Evolutionary conservation across 1,140 invertebrate species (phyloP).

Genomic region (Lamellibrachia luymesi): DNA sequence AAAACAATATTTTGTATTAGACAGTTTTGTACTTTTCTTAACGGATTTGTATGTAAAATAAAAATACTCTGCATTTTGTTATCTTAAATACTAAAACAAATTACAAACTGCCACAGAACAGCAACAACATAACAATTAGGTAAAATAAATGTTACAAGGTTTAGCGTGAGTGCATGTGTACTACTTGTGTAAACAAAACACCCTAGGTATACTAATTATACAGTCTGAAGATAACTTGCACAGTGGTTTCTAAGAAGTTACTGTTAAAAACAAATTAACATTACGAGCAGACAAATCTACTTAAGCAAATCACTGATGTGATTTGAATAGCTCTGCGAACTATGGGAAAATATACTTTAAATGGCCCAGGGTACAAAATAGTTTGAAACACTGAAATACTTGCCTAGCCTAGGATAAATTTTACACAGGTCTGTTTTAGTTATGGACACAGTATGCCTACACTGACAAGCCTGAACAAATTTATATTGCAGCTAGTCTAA

Average conservation of each 20-base stretch:
- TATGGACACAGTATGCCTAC: not conserved
- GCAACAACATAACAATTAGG: no score
- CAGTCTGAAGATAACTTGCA: not conserved
- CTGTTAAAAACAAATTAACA: not conserved
- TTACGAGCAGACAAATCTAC: not conserved
- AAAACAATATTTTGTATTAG: not conserved
- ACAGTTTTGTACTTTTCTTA: not conserved
- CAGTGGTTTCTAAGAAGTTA: not conserved
- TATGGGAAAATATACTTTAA: not conserved
- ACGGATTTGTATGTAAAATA: not conserved
- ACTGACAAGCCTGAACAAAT: not conserved
- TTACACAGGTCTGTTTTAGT: not conserved
- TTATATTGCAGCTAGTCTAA: not conserved
- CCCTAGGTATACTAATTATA: not conserved
- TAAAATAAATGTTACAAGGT: no score
- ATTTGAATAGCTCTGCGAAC: not conserved
- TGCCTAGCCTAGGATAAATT: not conserved
- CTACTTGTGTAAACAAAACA: no score
- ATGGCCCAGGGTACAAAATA: not conserved
- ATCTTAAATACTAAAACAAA: no score
- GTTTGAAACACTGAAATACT: not conserved
- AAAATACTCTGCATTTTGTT: not conserved
- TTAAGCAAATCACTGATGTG: not conserved
- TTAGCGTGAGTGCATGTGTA: no score
- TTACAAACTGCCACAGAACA: no score